Evolutionary conservation across 2,888 invertebrate genomes (phyloP), one percentile per base, ranked within the genome.

Genomic region (Ochropleura plecta): DNA sequence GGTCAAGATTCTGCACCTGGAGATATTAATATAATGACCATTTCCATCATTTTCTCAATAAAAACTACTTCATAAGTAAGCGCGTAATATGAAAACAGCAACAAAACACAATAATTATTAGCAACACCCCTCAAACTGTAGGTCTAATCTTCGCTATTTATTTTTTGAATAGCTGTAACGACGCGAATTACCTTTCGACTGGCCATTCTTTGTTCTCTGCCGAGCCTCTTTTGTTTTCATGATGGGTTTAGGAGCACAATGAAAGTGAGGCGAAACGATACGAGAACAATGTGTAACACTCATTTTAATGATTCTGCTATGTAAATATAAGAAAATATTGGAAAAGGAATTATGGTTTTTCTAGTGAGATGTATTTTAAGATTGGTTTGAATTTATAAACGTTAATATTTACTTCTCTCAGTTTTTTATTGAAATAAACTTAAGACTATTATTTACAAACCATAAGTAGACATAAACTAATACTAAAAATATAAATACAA

Each of bases 141-240:
- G 68, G 44, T 64, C 55, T 81, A 83, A 83, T 85, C 64, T 70
- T 73, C 40, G 70, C 72, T 67, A 83, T 85, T 83, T 81, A 73
- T 85, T 83, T 80, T 83, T 79, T 79, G 66, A 81, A 83, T 79
- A 69, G 77, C 70, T 44, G 64, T 79, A 76, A 83, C 71, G 73
- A 76, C 69, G 73, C 46, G 81, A 74, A 86, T 85, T 85, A 79
- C 86, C 77, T 69, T 80, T 76, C 64, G 69, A 83, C 79, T 76
- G 51, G 66, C 20, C 72, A 48, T 9, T 59, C 70, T 68, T 85
- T 78, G 86, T 85, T 77, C 81, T 65, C 65, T 63, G 30, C 44
- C 76, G 60, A 60, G 73, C 59, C 53, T 53, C 82, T 79, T 79
- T 82, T 82, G 82, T 82, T 83, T 78, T 16, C 62, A 14, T 79